phyloP scores from a whole-genome alignment of 2,888 invertebrate species.

The Dynastes grantii region DNA sequence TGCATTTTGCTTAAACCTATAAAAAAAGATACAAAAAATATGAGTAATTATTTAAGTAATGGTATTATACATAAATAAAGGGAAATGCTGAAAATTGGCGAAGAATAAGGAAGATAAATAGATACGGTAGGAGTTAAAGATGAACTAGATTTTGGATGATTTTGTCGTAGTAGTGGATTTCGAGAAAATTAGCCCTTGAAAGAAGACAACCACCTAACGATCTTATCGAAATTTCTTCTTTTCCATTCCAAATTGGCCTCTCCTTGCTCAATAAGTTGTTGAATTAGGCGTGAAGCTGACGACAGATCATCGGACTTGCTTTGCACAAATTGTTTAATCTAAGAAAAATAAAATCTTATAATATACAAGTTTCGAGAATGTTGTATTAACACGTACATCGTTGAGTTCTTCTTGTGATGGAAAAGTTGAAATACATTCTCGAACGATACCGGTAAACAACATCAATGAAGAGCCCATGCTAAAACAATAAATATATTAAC shows the following conservation, averaged over 20 bases:
- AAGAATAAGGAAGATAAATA: conserved; percentile 1
- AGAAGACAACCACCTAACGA: conserved; percentile 80
- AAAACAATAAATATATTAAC: conserved; percentile 60
- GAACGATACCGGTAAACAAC: conserved; percentile 80
- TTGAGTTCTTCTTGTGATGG: conserved; percentile 84
- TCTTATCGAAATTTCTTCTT: conserved; percentile 81
- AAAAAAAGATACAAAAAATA: conserved; percentile 37
- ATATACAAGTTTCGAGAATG: neutral
- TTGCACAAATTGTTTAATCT: conserved; percentile 80
- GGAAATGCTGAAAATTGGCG: too few relatives aligned
- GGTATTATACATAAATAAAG: neutral
- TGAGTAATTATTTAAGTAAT: conserved; percentile 31
- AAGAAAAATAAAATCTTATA: conserved; percentile 57
- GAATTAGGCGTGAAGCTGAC: conserved; percentile 77
- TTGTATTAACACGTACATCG: conserved; percentile 74
- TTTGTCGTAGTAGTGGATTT: neutral
- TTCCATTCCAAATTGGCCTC: conserved; percentile 90
- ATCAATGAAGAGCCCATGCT: conserved; percentile 84
- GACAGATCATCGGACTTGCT: conserved; percentile 80
- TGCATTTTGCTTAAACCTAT: conserved; percentile 13
- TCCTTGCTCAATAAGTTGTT: conserved; percentile 86
- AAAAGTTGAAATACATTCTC: conserved; percentile 81
- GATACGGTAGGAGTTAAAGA: neutral
- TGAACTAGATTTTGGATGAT: neutral
- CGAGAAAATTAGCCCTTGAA: conserved; percentile 41